Evolutionary conservation across 2,888 invertebrate genomes (phyloP).

Genomic region (Uloborus plumipes): DNA sequence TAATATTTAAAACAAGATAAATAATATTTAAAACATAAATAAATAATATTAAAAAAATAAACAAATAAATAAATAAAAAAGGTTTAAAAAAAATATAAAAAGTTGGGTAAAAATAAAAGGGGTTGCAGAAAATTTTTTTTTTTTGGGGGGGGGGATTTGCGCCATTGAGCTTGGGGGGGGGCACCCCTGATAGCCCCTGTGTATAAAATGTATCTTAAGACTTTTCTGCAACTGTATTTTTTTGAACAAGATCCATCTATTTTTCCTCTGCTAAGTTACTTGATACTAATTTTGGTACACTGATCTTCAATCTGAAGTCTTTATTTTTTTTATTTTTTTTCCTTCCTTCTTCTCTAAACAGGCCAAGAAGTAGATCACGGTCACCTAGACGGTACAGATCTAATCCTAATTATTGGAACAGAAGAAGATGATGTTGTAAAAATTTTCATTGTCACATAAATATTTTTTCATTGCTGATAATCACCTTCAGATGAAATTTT

Average conservation of each 20-base stretch:
- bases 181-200: too few relatives aligned
- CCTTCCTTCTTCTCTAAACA: background rate
- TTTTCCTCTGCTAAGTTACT: background rate
- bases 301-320: background rate
- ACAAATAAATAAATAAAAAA: too few relatives aligned
- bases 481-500: constrained; percentile 8
- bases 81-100: too few relatives aligned
- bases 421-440: constrained; percentile 35
- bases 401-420: constrained; percentile 24
- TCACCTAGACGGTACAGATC: constrained; percentile 47
- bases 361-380: constrained; percentile 50
- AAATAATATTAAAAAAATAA: too few relatives aligned
- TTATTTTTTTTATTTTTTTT: background rate
- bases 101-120: too few relatives aligned
- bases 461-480: constrained; percentile 5
- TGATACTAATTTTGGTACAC: background rate
- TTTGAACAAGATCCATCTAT: too few relatives aligned
- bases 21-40: too few relatives aligned
- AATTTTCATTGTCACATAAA: background rate
- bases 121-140: too few relatives aligned
- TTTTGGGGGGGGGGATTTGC: too few relatives aligned
- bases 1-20: too few relatives aligned
- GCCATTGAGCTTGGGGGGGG: too few relatives aligned
- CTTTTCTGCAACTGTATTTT: background rate
- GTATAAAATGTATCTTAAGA: too few relatives aligned